Evolutionary conservation across 2,888 invertebrate genomes (phyloP).

Genomic region (Drosophila affinis): DNA sequence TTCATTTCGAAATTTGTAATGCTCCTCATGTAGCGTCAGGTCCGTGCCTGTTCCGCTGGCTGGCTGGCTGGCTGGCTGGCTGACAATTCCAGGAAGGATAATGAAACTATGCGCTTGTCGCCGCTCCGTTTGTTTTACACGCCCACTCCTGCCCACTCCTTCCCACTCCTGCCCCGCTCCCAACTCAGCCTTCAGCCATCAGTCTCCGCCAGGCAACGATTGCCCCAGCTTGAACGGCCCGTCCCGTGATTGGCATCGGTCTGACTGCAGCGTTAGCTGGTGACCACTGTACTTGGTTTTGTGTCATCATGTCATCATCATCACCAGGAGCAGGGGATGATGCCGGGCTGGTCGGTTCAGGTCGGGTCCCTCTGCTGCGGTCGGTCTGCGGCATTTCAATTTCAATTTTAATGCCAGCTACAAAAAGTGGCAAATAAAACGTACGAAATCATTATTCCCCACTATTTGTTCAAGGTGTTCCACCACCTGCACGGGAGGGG

Average conservation of each 20-base stretch:
- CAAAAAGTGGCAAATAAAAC: conserved; percentile 72
- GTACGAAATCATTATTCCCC: conserved; percentile 55
- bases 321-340: conserved; percentile 45
- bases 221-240: conserved; percentile 3
- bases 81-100: conserved; percentile 57
- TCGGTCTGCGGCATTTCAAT: conserved; percentile 75
- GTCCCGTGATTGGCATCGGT: not conserved
- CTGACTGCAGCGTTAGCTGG: conserved; percentile 1
- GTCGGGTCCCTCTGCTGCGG: conserved; percentile 28
- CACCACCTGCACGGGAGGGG: not conserved
- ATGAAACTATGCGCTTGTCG: conserved; percentile 71
- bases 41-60: conserved; percentile 55
- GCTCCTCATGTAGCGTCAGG: conserved; percentile 66
- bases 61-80: conserved; percentile 34
- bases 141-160: conserved; percentile 9
- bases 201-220: conserved; percentile 9
- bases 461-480: conserved; percentile 46
- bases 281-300: conserved; percentile 54
- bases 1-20: conserved; percentile 79
- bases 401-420: conserved; percentile 73
- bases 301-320: conserved; percentile 53
- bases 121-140: conserved; percentile 70
- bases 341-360: conserved; percentile 35
- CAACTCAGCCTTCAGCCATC: no score
- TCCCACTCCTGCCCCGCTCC: not conserved